Percentiles rank a stretch among this genome's conserved stretches.
These are phyloP conservation scores for Metopia argyrocephala DNA, from an alignment of 2,888 invertebrate genomes.

Conservation along the genomic window DNA sequence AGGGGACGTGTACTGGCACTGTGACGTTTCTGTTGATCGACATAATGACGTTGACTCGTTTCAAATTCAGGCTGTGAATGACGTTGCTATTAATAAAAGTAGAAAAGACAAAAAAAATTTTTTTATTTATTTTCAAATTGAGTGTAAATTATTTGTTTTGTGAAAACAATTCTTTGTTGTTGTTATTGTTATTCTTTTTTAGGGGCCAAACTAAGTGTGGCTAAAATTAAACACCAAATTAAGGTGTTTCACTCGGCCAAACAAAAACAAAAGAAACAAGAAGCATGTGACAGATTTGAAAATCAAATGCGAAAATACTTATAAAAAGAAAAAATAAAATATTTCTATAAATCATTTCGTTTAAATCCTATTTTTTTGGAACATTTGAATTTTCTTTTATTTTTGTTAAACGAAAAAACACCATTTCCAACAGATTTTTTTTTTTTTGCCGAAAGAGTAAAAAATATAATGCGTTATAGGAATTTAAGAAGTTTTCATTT, in stretches of 20 bases:
- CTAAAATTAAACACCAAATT: conserved; percentile 30
- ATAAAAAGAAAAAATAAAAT: not conserved
- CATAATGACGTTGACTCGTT: conserved; percentile 66
- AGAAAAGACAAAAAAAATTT: not conserved
- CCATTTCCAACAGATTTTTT: not conserved
- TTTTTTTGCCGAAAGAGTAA: not conserved
- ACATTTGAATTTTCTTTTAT: conserved; percentile 2
- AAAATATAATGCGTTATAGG: not conserved
- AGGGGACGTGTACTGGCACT: conserved; percentile 72
- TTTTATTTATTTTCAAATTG: not conserved
- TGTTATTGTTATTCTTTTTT: conserved; percentile 37
- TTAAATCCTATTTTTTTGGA: conserved; percentile 7
- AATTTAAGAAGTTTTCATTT: no score
- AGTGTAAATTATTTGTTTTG: not conserved
- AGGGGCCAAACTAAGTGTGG: conserved; percentile 36
- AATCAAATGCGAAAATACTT: not conserved
- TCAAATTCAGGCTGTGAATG: conserved; percentile 82
- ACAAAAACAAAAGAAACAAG: not conserved
- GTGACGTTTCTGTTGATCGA: conserved; percentile 60
- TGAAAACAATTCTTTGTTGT: not conserved
- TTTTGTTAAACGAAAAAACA: conserved; percentile 1
- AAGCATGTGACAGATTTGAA: conserved; percentile 34
- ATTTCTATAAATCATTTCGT: conserved; percentile 5
- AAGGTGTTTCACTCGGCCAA: conserved; percentile 17
- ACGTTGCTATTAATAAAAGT: conserved; percentile 79